A percentile compares a stretch with the other conserved stretches of the same genome.
Conservation (phyloP, 2,888 invertebrate species). For the Ametastegia equiseti region DNA sequence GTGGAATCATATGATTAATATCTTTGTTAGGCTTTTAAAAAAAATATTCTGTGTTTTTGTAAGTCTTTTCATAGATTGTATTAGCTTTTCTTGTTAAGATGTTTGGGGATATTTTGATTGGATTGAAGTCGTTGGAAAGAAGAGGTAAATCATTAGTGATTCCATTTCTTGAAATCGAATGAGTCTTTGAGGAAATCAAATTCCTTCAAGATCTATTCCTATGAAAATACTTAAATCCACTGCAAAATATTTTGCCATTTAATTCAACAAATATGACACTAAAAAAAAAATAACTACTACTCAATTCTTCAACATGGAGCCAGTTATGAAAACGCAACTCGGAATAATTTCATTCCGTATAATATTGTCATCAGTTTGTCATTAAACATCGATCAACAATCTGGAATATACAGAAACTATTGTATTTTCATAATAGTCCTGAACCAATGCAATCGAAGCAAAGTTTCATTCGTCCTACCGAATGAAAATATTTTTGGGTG, state of each 20-base stretch:
- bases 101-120: slow-evolving; percentile 6
- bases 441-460: background rate
- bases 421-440: background rate
- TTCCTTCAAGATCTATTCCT: slow-evolving; percentile 2
- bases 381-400: background rate
- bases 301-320: background rate
- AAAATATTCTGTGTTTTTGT: slow-evolving; percentile 43
- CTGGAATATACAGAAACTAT: too few species aligned
- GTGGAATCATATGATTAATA: slow-evolving; percentile 56
- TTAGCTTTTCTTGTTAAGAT: background rate
- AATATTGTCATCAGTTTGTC: too few species aligned
- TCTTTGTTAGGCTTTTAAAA: slow-evolving; percentile 50
- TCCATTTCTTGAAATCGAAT: background rate
- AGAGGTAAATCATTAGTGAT: background rate
- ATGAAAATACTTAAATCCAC: slow-evolving; percentile 3
- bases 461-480: background rate
- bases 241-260: slow-evolving; percentile 4
- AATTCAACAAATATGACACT: background rate
- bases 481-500: background rate
- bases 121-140: background rate
- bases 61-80: slow-evolving; percentile 36
- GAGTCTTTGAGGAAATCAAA: background rate
- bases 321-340: background rate
- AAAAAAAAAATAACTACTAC: background rate
- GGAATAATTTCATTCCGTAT: background rate